A percentile compares a stretch with the other conserved stretches of the same genome.
These are phyloP conservation scores for Esox niger DNA, from an alignment of 2,113 vertebrate genomes.

Conservation along the genomic window DNA sequence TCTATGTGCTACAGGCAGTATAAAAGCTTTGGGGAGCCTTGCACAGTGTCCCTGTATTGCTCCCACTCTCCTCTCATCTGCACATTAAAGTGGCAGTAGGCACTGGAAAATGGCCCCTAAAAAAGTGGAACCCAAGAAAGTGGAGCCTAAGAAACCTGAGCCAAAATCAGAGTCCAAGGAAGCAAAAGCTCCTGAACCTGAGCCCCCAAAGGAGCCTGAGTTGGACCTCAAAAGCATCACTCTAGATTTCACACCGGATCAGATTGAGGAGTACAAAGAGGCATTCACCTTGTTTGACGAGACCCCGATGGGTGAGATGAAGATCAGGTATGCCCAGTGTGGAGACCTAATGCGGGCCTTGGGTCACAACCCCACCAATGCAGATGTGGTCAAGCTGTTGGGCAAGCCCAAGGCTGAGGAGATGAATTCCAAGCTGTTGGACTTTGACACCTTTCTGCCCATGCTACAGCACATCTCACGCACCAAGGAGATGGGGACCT, in stretches of 20 bases:
- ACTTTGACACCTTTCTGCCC: conserved; percentile 93
- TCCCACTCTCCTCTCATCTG: conserved; percentile 6
- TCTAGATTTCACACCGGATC: conserved; percentile 80
- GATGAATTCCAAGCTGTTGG: conserved; percentile 82
- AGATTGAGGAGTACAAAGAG: conserved; percentile 91
- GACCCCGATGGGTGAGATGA: conserved; percentile 85
- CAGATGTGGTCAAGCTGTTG: conserved; percentile 87
- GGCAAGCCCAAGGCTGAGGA: conserved; percentile 91
- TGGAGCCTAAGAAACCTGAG: conserved; percentile 65
- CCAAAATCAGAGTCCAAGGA: conserved; percentile 65
- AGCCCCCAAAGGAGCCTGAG: conserved; percentile 31
- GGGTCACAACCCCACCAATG: conserved; percentile 95
- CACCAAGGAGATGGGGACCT: conserved; percentile 90
- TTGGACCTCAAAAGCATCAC: conserved; percentile 60
- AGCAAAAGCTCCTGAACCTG: conserved; percentile 51
- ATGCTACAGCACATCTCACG: conserved; percentile 91
- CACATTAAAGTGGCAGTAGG: not conserved
- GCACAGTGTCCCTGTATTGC: conserved; percentile 4
- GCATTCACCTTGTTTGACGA: conserved; percentile 92
- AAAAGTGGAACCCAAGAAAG: conserved; percentile 73
- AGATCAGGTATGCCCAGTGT: conserved; percentile 86
- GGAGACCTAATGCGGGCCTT: conserved; percentile 91
- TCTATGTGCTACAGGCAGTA: conserved; percentile 7
- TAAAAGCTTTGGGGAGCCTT: conserved; percentile 27
- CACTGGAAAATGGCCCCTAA: conserved; percentile 37